Conservation (phyloP, 2,113 vertebrate species). For the Smithornis capensis region DNA sequence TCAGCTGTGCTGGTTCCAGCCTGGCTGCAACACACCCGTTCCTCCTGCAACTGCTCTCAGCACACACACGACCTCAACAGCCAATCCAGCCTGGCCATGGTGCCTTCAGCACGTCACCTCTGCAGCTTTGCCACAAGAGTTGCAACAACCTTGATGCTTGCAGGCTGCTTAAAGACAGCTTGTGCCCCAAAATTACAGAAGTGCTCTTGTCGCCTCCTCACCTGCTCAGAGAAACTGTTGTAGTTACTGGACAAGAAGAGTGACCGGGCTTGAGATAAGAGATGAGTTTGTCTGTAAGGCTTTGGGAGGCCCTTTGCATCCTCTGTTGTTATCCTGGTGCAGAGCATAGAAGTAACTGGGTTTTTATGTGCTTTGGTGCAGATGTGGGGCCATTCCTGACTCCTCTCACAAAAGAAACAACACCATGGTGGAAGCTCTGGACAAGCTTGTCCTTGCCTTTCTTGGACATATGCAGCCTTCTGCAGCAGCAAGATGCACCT, state of each 20-base stretch:
- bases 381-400: not conserved
- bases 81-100: not conserved
- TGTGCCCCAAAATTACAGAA: not conserved
- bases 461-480: fast-evolving
- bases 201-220: fast-evolving
- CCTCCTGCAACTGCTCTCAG: not conserved
- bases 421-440: not conserved
- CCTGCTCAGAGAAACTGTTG: not conserved
- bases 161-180: not conserved
- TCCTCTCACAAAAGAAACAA: not conserved
- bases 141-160: not conserved
- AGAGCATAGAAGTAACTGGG: not conserved
- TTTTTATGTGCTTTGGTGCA: fast-evolving
- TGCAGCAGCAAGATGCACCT: not conserved
- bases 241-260: not conserved
- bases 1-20: not conserved
- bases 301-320: not conserved
- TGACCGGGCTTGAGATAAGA: not conserved
- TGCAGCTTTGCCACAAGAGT: not conserved
- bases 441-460: not conserved
- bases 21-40: not conserved
- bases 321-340: fast-evolving
- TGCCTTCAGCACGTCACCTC: not conserved
- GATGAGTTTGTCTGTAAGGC: not conserved
- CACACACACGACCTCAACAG: fast-evolving